Evolutionary conservation across 2,888 invertebrate species (phyloP).

Genomic region (Scaptomyza caliginosa): DNA sequence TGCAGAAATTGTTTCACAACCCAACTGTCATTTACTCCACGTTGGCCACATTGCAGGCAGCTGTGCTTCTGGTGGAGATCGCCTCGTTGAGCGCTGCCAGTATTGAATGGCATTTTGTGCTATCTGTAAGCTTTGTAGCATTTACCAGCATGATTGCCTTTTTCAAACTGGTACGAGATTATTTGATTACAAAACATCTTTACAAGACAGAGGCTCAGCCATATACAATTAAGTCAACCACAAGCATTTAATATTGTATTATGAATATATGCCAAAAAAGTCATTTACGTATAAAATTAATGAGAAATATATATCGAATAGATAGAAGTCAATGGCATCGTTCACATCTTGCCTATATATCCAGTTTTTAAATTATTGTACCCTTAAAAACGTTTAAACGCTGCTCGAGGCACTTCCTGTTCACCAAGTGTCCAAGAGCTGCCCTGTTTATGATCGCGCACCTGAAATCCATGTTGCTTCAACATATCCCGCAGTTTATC

Average conservation of each 20-base stretch:
- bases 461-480: conserved; percentile 86
- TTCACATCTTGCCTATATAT: no score
- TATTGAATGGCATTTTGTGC: conserved; percentile 95
- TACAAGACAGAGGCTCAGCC: conserved; percentile 85
- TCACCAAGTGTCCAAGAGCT: conserved; percentile 86
- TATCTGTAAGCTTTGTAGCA: conserved; percentile 93
- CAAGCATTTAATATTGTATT: background rate
- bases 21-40: conserved; percentile 91
- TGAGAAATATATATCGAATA: background rate
- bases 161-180: conserved; percentile 94
- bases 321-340: background rate
- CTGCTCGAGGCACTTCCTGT: conserved; percentile 28
- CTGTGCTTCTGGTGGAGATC: conserved; percentile 90
- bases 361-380: no score
- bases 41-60: conserved; percentile 89
- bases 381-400: conserved; percentile 4
- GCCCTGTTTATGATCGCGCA: conserved; percentile 88
- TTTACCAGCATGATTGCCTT: conserved; percentile 96
- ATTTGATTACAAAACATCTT: conserved; percentile 92
- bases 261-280: conserved; percentile 8
- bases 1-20: conserved; percentile 93
- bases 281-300: background rate
- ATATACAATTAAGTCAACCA: conserved; percentile 36
- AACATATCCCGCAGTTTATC: conserved; percentile 88
- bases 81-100: conserved; percentile 91